Evolutionary conservation across 2,888 invertebrate species (phyloP).

Genomic region (Psococerastis gibbosa): DNA sequence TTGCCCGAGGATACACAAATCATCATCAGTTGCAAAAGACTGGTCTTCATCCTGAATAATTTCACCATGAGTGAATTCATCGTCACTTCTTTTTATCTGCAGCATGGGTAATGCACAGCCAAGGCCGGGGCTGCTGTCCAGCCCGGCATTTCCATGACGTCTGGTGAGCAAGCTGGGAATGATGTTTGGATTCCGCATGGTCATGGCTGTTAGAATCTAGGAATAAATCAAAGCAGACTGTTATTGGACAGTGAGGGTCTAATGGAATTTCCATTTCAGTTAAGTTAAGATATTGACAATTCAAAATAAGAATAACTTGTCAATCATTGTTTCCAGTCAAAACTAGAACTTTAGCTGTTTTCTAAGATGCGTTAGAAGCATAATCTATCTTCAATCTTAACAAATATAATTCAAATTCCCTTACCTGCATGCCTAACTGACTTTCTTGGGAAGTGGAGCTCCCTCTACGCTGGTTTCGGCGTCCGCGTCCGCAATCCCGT

Average conservation of each 20-base stretch:
- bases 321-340: too few relatives aligned
- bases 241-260: not conserved
- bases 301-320: too few relatives aligned
- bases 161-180: conserved; percentile 33
- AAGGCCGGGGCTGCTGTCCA: conserved; percentile 24
- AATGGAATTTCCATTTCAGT: not conserved
- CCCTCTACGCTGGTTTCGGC: conserved; percentile 27
- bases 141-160: conserved; percentile 29
- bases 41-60: not conserved
- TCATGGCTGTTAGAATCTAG: conserved; percentile 34
- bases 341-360: too few relatives aligned
- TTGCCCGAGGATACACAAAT: not conserved
- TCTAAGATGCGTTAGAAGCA: too few relatives aligned
- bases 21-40: not conserved
- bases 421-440: conserved; percentile 43
- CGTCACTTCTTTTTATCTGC: not conserved
- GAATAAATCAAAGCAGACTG: conserved; percentile 12
- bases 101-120: conserved; percentile 3
- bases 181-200: conserved; percentile 32
- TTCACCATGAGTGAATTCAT: not conserved
- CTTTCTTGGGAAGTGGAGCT: conserved; percentile 70
- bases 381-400: too few relatives aligned
- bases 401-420: too few relatives aligned
- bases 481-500: conserved; percentile 27
- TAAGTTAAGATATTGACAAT: too few relatives aligned